These are phyloP conservation scores for Chiroxiphia lanceolata DNA, from an alignment of 2,797 vertebrate genomes.

Conservation along the genomic window DNA sequence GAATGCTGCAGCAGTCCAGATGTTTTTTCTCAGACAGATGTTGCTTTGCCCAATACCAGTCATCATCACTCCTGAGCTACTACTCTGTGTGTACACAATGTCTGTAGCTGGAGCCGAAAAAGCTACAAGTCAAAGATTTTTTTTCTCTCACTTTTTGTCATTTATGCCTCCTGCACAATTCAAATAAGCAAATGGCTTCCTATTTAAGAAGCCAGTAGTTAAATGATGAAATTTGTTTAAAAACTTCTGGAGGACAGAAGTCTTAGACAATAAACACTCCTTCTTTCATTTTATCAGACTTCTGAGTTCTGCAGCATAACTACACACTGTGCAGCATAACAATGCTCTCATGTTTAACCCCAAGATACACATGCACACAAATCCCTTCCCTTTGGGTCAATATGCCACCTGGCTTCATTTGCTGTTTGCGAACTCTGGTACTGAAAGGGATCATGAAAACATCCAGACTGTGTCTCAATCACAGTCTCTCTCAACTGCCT, in stretches of 20 bases:
- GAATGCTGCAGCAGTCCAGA: slow-evolving; percentile 7
- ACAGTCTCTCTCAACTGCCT: background rate
- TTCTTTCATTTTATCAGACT: slow-evolving; percentile 9
- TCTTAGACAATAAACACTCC: background rate
- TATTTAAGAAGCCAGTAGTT: background rate
- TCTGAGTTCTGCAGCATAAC: background rate
- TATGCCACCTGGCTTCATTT: background rate
- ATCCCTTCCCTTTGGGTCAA: background rate
- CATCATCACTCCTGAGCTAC: background rate
- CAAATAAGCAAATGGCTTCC: slow-evolving; percentile 24
- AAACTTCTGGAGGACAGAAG: background rate
- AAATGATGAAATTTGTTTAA: background rate
- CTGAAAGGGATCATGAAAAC: background rate
- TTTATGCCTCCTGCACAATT: background rate
- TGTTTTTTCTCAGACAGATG: slow-evolving; percentile 50
- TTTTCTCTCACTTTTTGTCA: background rate
- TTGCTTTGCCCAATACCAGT: slow-evolving; percentile 14
- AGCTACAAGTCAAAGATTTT: background rate
- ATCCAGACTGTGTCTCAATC: background rate
- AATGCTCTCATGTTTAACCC: background rate
- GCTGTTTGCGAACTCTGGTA: background rate
- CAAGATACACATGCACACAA: accelerated
- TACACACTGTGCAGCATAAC: accelerated
- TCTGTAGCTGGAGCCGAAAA: slow-evolving; percentile 8
- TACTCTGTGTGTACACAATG: background rate